Percentiles rank a stretch among this genome's conserved stretches.
phyloP scores from a whole-genome alignment of 2,113 vertebrate genomes.

The Acanthochromis polyacanthus region DNA sequence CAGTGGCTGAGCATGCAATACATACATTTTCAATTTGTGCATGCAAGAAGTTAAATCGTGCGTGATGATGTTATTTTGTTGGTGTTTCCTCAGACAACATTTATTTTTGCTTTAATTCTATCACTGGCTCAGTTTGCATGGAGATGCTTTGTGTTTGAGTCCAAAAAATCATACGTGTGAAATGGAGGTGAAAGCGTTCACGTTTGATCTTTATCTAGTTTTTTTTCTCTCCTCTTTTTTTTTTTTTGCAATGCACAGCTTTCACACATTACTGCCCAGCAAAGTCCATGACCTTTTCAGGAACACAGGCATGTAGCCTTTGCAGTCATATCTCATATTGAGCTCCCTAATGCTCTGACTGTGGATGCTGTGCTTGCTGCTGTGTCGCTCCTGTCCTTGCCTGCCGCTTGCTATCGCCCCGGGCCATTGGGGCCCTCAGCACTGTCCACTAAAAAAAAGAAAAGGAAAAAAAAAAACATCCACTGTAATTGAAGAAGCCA shows the following conservation, averaged over 20 bases:
- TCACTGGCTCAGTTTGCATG: background rate
- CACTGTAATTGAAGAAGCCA: conserved; percentile 85
- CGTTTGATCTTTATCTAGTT: conserved; percentile 47
- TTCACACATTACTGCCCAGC: conserved; percentile 84
- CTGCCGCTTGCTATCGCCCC: conserved; percentile 71
- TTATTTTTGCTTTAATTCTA: background rate
- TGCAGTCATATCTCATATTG: conserved; percentile 86
- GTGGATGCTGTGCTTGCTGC: conserved; percentile 71
- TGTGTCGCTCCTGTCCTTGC: conserved; percentile 73
- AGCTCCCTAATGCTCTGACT: conserved; percentile 79
- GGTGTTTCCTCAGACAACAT: background rate
- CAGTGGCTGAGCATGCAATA: too few species aligned
- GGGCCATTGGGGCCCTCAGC: conserved; percentile 76
- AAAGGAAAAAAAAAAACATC: conserved; percentile 35
- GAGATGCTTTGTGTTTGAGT: conserved; percentile 6
- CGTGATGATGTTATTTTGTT: background rate
- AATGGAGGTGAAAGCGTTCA: conserved; percentile 17
- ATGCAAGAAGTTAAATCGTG: too few species aligned
- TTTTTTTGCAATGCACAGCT: conserved; percentile 71
- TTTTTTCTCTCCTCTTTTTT: conserved; percentile 38
- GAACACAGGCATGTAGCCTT: conserved; percentile 77
- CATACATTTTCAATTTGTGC: too few species aligned
- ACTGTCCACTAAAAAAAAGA: conserved; percentile 79
- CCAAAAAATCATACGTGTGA: conserved; percentile 20
- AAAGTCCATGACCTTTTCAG: conserved; percentile 84